These are phyloP conservation scores for Heteractis magnifica DNA, from an alignment of 92 coral and sea anemone species.

Conservation along the genomic window DNA sequence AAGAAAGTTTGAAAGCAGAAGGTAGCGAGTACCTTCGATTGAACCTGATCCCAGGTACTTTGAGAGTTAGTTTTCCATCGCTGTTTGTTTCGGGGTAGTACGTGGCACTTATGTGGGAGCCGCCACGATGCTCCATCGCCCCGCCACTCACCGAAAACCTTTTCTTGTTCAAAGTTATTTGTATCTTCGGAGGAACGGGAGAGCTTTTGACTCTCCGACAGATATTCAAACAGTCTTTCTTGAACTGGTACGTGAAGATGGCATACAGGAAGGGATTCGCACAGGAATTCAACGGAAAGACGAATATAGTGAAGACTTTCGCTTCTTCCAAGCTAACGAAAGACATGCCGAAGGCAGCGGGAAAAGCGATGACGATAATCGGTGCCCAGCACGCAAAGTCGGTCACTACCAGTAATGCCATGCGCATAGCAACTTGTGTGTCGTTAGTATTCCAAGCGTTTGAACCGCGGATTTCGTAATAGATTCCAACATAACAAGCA, in stretches of 20 bases:
- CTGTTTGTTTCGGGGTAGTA: slow-evolving; percentile 27
- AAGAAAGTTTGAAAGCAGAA: slow-evolving; percentile 27
- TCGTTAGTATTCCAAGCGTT: slow-evolving; percentile 99
- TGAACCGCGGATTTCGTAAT: slow-evolving; percentile 88
- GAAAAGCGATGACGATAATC: slow-evolving; percentile 73
- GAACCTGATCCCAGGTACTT: slow-evolving; percentile 9
- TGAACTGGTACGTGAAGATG: slow-evolving; percentile 86
- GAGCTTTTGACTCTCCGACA: slow-evolving; percentile 81
- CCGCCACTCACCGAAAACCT: slow-evolving; percentile 31
- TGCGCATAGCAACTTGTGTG: slow-evolving; percentile 85
- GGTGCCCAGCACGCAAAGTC: slow-evolving; percentile 99
- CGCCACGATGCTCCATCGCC: slow-evolving; percentile 26
- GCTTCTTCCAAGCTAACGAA: slow-evolving; percentile 82
- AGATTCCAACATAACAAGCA: slow-evolving; percentile 81
- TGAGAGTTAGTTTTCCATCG: slow-evolving; percentile 24
- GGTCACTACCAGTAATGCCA: slow-evolving; percentile 89
- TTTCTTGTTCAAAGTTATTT: slow-evolving; percentile 28
- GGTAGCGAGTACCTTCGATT: slow-evolving; percentile 52
- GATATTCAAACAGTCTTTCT: slow-evolving; percentile 74
- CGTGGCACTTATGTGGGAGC: slow-evolving; percentile 12
- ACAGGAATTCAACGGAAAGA: slow-evolving; percentile 92
- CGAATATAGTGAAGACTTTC: slow-evolving; percentile 82
- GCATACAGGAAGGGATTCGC: slow-evolving; percentile 97
- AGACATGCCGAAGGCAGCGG: slow-evolving; percentile 80
- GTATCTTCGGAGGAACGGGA: slow-evolving; percentile 47